These are phyloP conservation scores for Apodemia duryi DNA, from an alignment of 2,888 invertebrate genomes.

Conservation along the genomic window DNA sequence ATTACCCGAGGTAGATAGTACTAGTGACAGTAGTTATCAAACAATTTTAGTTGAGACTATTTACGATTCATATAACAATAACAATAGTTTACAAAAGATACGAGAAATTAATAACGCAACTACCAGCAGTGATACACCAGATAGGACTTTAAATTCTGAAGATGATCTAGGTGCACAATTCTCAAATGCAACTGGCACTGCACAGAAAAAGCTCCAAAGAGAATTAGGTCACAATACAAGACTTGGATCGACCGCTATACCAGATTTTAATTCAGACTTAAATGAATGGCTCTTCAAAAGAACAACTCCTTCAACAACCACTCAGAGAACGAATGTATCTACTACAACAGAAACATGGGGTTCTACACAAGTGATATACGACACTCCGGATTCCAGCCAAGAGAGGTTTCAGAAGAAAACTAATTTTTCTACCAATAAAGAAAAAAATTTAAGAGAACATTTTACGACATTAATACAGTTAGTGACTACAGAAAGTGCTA, in stretches of 20 bases:
- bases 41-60: slow-evolving; percentile 34
- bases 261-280: slow-evolving; percentile 18
- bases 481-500: not conserved
- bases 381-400: not conserved
- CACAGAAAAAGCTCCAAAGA: not conserved
- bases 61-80: slow-evolving; percentile 24
- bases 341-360: not conserved
- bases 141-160: not conserved
- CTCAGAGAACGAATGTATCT: not conserved
- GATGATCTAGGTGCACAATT: not conserved
- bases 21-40: slow-evolving; percentile 19
- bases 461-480: not conserved
- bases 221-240: slow-evolving; percentile 11
- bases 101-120: not conserved
- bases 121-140: not conserved
- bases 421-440: not conserved
- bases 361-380: not conserved
- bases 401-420: not conserved
- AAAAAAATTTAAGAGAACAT: not conserved
- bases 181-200: not conserved
- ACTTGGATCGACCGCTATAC: slow-evolving; percentile 16
- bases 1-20: slow-evolving; percentile 10
- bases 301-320: not conserved
- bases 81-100: not conserved
- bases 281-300: not conserved